Conservation (phyloP, 1,140 invertebrate species). For the Chironomus striatipennis region DNA sequence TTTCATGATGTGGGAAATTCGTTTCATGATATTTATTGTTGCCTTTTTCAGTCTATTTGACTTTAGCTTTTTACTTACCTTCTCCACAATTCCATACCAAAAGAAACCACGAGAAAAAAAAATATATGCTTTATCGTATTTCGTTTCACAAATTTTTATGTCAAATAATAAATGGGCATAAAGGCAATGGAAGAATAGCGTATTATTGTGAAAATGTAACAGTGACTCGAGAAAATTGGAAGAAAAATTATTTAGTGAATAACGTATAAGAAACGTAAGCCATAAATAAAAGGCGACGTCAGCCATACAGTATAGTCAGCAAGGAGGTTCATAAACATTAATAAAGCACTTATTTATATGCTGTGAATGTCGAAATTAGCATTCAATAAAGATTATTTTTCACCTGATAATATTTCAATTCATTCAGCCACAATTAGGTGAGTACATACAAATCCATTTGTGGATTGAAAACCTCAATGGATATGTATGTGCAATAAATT, state of each 20-base stretch:
- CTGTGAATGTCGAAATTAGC: neutral
- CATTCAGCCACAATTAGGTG: too few species aligned
- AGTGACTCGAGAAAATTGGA: neutral
- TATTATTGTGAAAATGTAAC: neutral
- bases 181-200: neutral
- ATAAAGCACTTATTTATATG: neutral
- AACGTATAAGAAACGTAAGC: neutral
- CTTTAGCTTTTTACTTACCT: neutral
- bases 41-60: neutral
- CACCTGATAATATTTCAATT: neutral
- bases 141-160: constrained; percentile 9
- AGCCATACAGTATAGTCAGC: too few species aligned
- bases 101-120: neutral
- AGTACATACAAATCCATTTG: too few species aligned
- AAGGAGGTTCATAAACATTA: neutral
- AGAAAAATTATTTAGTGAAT: neutral
- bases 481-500: too few species aligned
- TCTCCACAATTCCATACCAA: too few species aligned
- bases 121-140: neutral
- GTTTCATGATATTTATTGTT: constrained; percentile 9
- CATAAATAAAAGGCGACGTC: too few species aligned
- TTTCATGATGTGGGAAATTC: constrained; percentile 8
- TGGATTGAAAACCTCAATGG: too few species aligned
- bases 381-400: neutral
- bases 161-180: neutral